Percentiles rank a stretch among this genome's conserved stretches.
Evolutionary conservation across 2,888 invertebrate species (phyloP).

Genomic region (Anagyrus pseudococci): DNA sequence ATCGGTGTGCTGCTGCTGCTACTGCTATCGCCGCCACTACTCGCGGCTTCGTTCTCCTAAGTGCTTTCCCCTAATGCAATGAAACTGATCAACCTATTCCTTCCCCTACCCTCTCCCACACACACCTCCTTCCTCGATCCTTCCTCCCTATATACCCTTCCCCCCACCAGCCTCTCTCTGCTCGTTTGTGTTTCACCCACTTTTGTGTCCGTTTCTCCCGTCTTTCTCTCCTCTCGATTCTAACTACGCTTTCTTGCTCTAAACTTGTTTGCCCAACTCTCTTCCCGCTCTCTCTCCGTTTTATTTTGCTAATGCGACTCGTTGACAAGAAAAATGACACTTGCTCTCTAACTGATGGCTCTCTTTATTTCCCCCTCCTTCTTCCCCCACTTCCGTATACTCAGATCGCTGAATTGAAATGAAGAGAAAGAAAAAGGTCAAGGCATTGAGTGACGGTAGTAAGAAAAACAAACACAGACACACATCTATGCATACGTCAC

Average conservation of each 20-base stretch:
- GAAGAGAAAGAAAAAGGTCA: too few relatives aligned
- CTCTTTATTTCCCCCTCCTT: too few relatives aligned
- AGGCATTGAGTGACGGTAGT: too few relatives aligned
- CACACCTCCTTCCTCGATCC: background rate
- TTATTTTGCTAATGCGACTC: background rate
- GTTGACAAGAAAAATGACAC: too few relatives aligned
- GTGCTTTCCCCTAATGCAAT: constrained; percentile 16
- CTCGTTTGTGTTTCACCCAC: background rate
- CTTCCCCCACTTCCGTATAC: too few relatives aligned
- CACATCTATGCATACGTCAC: too few relatives aligned
- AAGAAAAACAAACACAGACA: too few relatives aligned
- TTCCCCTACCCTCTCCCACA: too few relatives aligned
- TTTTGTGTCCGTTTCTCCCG: background rate
- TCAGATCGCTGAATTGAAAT: too few relatives aligned
- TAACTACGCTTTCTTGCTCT: too few relatives aligned
- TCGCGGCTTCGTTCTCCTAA: constrained; percentile 10
- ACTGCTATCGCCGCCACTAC: constrained; percentile 6
- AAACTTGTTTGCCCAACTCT: background rate
- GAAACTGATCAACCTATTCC: constrained; percentile 21
- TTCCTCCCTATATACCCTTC: background rate
- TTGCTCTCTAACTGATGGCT: too few relatives aligned
- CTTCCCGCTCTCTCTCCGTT: background rate
- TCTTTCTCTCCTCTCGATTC: background rate
- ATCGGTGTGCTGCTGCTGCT: constrained; percentile 2
- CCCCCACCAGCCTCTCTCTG: background rate